Evolutionary conservation across 2,797 vertebrate species (phyloP), one percentile per base, ranked within the genome.

Genomic region (Euphonia xanthogaster): DNA sequence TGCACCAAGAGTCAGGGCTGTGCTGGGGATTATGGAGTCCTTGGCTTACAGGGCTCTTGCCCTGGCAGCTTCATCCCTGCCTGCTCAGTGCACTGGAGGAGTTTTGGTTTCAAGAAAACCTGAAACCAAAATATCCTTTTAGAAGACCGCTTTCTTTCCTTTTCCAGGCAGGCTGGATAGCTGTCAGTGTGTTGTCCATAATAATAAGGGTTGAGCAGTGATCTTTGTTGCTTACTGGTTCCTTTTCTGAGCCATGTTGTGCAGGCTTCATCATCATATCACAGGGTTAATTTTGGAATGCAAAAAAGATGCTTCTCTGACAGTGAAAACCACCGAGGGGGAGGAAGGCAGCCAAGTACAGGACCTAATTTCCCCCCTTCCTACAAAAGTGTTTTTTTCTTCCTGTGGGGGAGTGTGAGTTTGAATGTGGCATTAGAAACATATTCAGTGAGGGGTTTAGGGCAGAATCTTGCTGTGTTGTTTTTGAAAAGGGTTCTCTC

Each of bases 301-400:
- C 85, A 92, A 68, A 93, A 76, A 96, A 85, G 86, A 88, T 93
- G 86, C 86, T 95, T 94, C 30, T 84, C 30, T 95, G 88, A 33
- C 96, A 94, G 81, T 94, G 93, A 86, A 90, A 95, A 81, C n/a
- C 83, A 71, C 39, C 5, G 42, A 90, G 81, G 42, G 57, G 84
- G 93, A 80, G 86, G 90, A 95, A 91, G 37, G 74, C 93, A 93
- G 72, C 57, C 57, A 89, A 86, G 63, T 84, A 72, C 66, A 72
- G 55, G 83, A 94, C 92, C 83, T 88, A 82, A 82, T 89, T 82
- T 83, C 48, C 60, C 71, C 87, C 55, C 21, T 81, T 96, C 42
- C 91, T 54, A 92, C 79, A 80, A 60, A 35, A 79, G 5, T 39
- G n/a, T 17, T 60, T 74, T 54, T 66, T 84, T 18, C n/a, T 82